Conservation (phyloP, 2,113 vertebrate species). For the Theristicus caerulescens region DNA sequence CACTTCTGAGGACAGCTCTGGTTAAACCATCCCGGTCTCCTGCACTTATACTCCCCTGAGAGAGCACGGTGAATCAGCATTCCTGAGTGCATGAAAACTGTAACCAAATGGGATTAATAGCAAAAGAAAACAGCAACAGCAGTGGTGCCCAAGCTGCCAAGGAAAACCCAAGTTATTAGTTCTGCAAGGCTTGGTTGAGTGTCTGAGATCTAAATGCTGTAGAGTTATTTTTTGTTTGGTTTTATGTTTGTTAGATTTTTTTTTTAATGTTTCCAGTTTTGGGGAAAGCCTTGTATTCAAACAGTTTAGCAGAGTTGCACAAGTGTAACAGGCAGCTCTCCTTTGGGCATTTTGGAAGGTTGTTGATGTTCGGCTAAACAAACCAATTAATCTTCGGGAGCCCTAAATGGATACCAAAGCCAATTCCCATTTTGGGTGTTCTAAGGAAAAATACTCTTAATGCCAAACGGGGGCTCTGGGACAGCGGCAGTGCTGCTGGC, state of each 20-base stretch:
- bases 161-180: neutral
- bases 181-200: neutral
- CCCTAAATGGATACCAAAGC: neutral
- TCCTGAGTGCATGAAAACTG: neutral
- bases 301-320: neutral
- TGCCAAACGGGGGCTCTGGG: neutral
- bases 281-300: neutral
- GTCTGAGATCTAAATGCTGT: neutral
- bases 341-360: neutral
- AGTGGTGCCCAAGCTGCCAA: neutral
- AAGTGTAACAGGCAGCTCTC: neutral
- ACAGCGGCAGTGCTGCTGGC: rapidly evolving
- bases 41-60: neutral
- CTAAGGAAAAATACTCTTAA: neutral
- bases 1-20: neutral
- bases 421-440: neutral
- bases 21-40: neutral
- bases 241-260: neutral
- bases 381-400: neutral
- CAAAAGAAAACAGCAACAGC: neutral
- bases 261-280: neutral
- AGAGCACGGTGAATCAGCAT: neutral
- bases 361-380: neutral
- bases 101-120: neutral
- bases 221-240: neutral